Evolutionary conservation across 2,113 vertebrate species (phyloP).

Genomic region (Zingel zingel): DNA sequence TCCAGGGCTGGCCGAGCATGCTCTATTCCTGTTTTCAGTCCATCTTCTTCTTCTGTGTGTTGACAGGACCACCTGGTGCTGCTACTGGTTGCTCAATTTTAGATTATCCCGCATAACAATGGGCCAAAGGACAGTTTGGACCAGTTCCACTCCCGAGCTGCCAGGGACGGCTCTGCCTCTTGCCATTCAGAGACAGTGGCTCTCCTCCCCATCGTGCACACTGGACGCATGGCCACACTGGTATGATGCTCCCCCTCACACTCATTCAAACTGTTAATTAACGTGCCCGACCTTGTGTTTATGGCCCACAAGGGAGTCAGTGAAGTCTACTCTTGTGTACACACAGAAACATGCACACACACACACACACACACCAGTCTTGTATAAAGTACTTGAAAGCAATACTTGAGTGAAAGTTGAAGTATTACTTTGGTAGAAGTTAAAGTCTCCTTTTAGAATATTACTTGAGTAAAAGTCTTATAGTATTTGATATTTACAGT

Average conservation of each 20-base stretch:
- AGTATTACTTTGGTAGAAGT: too few relatives aligned
- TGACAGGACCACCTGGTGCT: conserved; percentile 76
- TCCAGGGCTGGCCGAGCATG: conserved; percentile 40
- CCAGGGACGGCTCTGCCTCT: conserved; percentile 62
- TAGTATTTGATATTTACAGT: too few relatives aligned
- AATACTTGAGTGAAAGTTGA: too few relatives aligned
- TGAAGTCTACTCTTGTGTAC: conserved; percentile 36
- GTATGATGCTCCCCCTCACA: conserved; percentile 53
- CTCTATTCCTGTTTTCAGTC: conserved; percentile 53
- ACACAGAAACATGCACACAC: conserved; percentile 3
- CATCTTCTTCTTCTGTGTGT: conserved; percentile 66
- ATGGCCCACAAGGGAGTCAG: conserved; percentile 64
- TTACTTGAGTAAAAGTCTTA: too few relatives aligned
- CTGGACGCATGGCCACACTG: conserved; percentile 56
- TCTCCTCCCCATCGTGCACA: conserved; percentile 47
- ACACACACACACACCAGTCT: conserved; percentile 15
- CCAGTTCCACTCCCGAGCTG: conserved; percentile 39
- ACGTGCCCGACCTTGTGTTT: conserved; percentile 73
- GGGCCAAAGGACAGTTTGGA: conserved; percentile 71
- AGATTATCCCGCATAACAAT: conserved; percentile 75
- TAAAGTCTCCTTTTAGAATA: too few relatives aligned
- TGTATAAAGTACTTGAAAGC: too few relatives aligned
- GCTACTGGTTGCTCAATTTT: conserved; percentile 66
- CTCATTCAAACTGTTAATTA: conserved; percentile 75
- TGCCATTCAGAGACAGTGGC: conserved; percentile 67